Evolutionary conservation across 2,113 vertebrate species (phyloP).

Genomic region (Poeciliopsis prolifica): DNA sequence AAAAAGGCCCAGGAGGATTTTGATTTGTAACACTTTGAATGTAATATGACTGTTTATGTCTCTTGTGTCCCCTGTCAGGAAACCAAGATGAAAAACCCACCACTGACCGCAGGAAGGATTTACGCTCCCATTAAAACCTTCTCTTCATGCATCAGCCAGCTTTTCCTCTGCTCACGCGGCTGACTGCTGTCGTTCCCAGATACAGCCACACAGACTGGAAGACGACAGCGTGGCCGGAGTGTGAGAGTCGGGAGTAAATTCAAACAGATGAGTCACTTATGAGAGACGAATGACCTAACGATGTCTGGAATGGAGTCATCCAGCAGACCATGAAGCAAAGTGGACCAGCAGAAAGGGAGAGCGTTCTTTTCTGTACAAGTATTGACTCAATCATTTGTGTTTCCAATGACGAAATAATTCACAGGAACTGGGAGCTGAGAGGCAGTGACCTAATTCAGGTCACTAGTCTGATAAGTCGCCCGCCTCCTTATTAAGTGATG

Average conservation of each 20-base stretch:
- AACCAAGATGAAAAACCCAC: slow-evolving; percentile 20
- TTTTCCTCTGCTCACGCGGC: slow-evolving; percentile 20
- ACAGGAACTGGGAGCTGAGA: slow-evolving; percentile 12
- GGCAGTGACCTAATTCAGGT: slow-evolving; percentile 53
- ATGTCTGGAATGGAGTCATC: slow-evolving; percentile 16
- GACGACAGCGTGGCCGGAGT: slow-evolving; percentile 12
- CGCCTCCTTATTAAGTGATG: slow-evolving; percentile 53
- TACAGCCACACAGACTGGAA: slow-evolving; percentile 22
- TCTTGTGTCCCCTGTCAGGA: slow-evolving; percentile 35
- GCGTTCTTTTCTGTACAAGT: slow-evolving; percentile 14
- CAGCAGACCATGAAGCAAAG: slow-evolving; percentile 31
- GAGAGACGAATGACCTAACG: slow-evolving; percentile 47
- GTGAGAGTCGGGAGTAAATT: slow-evolving; percentile 10
- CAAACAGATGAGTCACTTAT: slow-evolving; percentile 59
- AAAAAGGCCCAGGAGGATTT: slow-evolving; percentile 12
- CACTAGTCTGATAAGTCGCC: slow-evolving; percentile 54
- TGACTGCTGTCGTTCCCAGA: slow-evolving; percentile 20
- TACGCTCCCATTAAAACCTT: slow-evolving; percentile 10
- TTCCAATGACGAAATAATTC: slow-evolving; percentile 32
- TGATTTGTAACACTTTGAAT: slow-evolving; percentile 22
- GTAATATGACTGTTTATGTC: slow-evolving; percentile 23
- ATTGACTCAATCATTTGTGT: slow-evolving; percentile 23
- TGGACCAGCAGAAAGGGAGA: slow-evolving; percentile 16
- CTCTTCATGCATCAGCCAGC: slow-evolving; percentile 19
- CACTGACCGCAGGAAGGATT: slow-evolving; percentile 8